Percentiles rank a stretch among this genome's conserved stretches.
Evolutionary conservation across 2,113 vertebrate species (phyloP).

Genomic region (Grantiella picta): DNA sequence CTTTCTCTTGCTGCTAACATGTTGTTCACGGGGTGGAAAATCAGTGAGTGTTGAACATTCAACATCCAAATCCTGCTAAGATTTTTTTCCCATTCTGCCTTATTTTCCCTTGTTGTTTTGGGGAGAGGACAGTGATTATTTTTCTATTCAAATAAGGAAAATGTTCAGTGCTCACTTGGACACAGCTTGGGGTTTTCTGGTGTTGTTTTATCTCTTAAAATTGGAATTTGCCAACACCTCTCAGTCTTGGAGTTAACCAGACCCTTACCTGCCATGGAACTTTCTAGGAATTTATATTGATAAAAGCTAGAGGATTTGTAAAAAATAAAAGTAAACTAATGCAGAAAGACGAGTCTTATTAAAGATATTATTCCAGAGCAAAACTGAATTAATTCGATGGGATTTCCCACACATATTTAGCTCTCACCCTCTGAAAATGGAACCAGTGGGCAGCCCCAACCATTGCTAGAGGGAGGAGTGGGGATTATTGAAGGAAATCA

Average conservation of each 20-base stretch:
- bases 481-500: not conserved
- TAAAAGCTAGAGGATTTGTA: not conserved
- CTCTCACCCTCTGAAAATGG: not conserved
- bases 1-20: not conserved
- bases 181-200: not conserved
- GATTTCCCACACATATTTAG: not conserved
- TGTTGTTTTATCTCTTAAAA: not conserved
- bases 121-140: not conserved
- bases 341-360: not conserved
- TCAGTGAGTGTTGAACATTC: not conserved
- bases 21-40: not conserved
- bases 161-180: not conserved
- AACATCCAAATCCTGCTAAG: not conserved
- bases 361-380: not conserved
- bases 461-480: not conserved
- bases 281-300: not conserved
- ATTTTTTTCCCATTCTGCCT: not conserved
- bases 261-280: not conserved
- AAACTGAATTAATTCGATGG: not conserved
- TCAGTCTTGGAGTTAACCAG: not conserved
- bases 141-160: not conserved
- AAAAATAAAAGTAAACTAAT: not conserved
- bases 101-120: not conserved
- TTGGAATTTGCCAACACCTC: not conserved
- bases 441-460: not conserved